A percentile compares a stretch with the other conserved stretches of the same genome.
Conservation (phyloP, 1,140 invertebrate species). For the Teleogryllus occipitalis region DNA sequence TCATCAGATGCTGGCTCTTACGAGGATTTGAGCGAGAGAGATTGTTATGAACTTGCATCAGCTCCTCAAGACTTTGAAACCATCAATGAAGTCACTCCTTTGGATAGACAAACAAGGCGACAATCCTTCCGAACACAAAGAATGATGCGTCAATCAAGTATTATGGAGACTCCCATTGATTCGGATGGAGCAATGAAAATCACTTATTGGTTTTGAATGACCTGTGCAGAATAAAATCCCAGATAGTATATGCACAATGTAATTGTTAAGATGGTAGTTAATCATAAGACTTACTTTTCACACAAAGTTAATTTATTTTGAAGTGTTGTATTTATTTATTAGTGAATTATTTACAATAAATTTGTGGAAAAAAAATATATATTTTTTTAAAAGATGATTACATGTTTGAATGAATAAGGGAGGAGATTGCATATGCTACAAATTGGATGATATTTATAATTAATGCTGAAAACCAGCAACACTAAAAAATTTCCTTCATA, state of each 20-base stretch:
- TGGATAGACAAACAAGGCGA: conserved; percentile 6
- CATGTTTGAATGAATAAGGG: conserved; percentile 61
- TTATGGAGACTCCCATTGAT: conserved; percentile 67
- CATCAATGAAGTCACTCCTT: not conserved
- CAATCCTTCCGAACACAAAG: conserved; percentile 41
- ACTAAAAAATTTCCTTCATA: too few relatives aligned
- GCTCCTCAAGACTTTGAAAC: too few relatives aligned
- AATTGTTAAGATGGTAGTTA: not conserved
- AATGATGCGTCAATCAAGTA: conserved; percentile 61
- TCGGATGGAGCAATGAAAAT: conserved; percentile 68
- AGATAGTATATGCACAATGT: not conserved
- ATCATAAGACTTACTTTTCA: not conserved
- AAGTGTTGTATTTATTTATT: not conserved
- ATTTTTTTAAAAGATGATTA: conserved; percentile 36
- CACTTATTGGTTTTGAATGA: conserved; percentile 68
- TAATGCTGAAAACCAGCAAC: too few relatives aligned
- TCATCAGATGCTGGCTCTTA: conserved; percentile 34
- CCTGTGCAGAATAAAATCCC: not conserved
- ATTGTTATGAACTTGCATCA: conserved; percentile 21
- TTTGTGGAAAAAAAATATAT: not conserved
- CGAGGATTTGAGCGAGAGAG: conserved; percentile 34
- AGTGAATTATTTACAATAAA: not conserved
- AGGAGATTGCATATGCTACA: too few relatives aligned
- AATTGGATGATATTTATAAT: too few relatives aligned
- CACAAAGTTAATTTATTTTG: not conserved